phyloP scores from a whole-genome alignment of 2,113 vertebrate genomes.

The Meriones unguiculatus region DNA sequence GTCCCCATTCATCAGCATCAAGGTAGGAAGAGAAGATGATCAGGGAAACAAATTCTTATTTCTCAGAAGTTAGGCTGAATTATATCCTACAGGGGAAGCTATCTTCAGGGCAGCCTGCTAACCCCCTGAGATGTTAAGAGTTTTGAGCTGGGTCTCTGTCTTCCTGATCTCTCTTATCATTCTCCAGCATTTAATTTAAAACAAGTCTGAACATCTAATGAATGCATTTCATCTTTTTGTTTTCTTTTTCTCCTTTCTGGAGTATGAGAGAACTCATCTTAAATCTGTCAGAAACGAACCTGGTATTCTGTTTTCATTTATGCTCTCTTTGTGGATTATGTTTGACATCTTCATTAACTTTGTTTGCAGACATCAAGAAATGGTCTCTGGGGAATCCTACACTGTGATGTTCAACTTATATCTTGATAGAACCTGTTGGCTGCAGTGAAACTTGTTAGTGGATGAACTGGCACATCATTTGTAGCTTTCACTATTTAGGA shows the following conservation, averaged over 20 bases:
- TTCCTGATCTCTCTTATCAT: not conserved
- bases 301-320: constrained; percentile 15
- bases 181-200: constrained; percentile 30
- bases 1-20: not conserved
- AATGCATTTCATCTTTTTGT: not conserved
- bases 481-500: not conserved
- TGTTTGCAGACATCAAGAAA: constrained; percentile 12
- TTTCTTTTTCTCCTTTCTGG: constrained; percentile 30
- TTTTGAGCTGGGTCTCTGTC: not conserved
- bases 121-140: not conserved
- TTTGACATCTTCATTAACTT: not conserved
- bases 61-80: not conserved
- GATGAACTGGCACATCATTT: not conserved
- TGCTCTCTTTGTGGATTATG: not conserved
- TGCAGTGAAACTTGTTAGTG: not conserved
- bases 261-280: constrained; percentile 6
- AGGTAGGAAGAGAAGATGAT: not conserved
- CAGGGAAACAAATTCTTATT: not conserved
- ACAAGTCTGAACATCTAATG: not conserved
- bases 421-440: not conserved
- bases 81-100: not conserved
- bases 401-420: not conserved
- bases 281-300: constrained; percentile 55
- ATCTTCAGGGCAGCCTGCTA: not conserved
- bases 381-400: not conserved